These are phyloP conservation scores for Malurus elegans DNA, from an alignment of 2,113 vertebrate species.

Conservation along the genomic window DNA sequence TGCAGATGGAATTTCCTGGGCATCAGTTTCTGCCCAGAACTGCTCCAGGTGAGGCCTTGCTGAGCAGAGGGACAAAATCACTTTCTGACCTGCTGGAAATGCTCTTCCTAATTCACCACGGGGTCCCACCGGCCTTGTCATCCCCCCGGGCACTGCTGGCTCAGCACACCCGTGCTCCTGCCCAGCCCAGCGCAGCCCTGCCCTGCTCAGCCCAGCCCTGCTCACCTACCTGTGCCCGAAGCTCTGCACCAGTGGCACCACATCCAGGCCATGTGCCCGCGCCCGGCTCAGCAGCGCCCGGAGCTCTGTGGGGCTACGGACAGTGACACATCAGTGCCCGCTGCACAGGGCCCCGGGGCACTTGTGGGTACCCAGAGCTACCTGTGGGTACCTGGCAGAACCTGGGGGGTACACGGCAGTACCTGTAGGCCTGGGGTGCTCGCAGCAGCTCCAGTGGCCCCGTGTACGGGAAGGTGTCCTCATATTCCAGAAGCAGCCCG, in stretches of 20 bases:
- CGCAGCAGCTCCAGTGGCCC: constrained; percentile 80
- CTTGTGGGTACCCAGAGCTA: background rate
- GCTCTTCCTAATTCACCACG: background rate
- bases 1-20: background rate
- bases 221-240: constrained; percentile 98
- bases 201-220: background rate
- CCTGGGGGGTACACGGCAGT: rapidly evolving
- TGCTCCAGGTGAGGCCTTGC: background rate
- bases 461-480: constrained; percentile 93
- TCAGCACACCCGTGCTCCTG: background rate
- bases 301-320: constrained; percentile 79
- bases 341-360: background rate
- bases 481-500: constrained; percentile 91
- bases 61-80: background rate
- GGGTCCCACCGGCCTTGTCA: background rate
- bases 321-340: background rate
- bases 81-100: background rate
- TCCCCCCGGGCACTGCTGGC: background rate
- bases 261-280: constrained; percentile 77
- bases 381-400: background rate
- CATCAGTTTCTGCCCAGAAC: background rate
- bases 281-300: constrained; percentile 79
- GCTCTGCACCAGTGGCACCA: constrained; percentile 91
- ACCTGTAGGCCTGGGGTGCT: constrained; percentile 88
- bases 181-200: background rate